Evolutionary conservation across 1,140 invertebrate genomes (phyloP), one percentile per base, ranked within the genome.

Genomic region (Drosophila varians): DNA sequence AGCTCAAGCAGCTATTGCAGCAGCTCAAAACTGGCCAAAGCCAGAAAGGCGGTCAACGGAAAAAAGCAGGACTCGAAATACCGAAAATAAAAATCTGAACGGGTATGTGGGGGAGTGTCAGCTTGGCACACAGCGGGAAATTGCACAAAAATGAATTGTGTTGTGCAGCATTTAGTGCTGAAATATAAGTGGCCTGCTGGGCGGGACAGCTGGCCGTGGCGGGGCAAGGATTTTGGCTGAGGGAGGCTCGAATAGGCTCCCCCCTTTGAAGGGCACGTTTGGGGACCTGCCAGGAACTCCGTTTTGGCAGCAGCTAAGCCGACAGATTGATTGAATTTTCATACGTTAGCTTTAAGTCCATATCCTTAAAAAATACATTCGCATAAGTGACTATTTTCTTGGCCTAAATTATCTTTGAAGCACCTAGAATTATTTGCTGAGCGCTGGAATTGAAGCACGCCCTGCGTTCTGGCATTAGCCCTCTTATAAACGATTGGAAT

Each of bases 101-200:
- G 16, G 31, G 57, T 7, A 31, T 31, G 54, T 34, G 52, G 26
- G 36, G 19, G 74, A 42, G 61, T 73, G 69, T 49, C 45, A 54
- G 74, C 68, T 56, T 77, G 64, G 47, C 55, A 56, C 76, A 70
- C 82, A 86, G 73, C 77, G 58, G 82, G 80, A 87, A 68, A 80
- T 87, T 75, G 57, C 77, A 87, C 74, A 77, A 71, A 66, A 82
- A 86, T 86, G 82, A 87, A 87, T 87, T 86, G 80, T 86, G 77
- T 86, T 79, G 80, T 83, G 70, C 75, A 64, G 80, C 80, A 86
- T 84, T 84, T 84, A 84, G 80, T 80, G 57, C 62, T 57, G 57
- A 60, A 55, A 73, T 62, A 55, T 62, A 80, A 71, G 68, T 60
- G 68, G 60, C 48, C 49, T 52, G 68, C 65, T 71, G 68, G 53